Percentiles rank a stretch among this genome's conserved stretches.
Evolutionary conservation across 1,140 invertebrate genomes (phyloP).

Genomic region (Mycetomoellerius zeteki): DNA sequence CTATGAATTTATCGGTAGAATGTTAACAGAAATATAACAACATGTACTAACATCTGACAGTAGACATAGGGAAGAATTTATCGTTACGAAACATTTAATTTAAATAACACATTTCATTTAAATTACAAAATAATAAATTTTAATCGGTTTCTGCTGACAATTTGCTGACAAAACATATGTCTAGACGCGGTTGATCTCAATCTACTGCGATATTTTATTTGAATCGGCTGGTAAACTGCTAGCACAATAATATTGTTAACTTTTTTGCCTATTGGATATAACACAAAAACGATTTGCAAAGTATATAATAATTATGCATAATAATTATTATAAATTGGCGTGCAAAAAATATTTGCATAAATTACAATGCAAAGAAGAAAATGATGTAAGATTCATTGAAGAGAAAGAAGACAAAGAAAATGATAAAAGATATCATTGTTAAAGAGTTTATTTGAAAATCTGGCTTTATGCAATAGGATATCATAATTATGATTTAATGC

Average conservation of each 20-base stretch:
- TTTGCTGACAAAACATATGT: background rate
- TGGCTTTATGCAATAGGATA: background rate
- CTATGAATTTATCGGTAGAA: background rate
- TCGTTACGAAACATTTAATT: background rate
- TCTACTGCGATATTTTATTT: background rate
- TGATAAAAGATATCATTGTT: background rate
- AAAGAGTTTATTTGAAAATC: background rate
- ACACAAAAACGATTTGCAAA: background rate
- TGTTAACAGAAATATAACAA: background rate
- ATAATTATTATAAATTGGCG: background rate
- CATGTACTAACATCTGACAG: background rate
- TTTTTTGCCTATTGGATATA: background rate
- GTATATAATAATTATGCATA: background rate
- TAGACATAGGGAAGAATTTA: background rate
- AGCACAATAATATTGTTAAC: background rate
- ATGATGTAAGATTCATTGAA: background rate
- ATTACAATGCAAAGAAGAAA: background rate
- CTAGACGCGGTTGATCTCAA: background rate
- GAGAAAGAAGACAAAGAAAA: no score
- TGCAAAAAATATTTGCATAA: slow-evolving; percentile 6
- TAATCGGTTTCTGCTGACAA: background rate
- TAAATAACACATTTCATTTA: background rate
- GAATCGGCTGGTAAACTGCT: background rate
- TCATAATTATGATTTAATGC: background rate
- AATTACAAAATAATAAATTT: background rate